Base-by-base conservation (phyloP, 2,888 invertebrate genomes). In the Macrophya alboannulata region DNA sequence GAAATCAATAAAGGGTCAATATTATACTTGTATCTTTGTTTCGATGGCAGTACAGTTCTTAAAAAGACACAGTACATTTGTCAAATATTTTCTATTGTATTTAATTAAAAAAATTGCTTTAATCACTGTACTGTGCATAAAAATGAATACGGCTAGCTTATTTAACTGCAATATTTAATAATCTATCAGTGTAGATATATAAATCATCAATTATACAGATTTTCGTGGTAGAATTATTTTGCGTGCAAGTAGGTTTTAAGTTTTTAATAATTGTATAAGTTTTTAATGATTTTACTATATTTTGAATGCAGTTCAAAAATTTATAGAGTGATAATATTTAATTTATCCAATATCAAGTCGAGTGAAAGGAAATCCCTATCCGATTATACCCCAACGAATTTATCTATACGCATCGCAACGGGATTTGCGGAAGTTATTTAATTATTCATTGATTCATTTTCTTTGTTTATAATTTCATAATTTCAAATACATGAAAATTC, bases 21-120 rank as follows among this genome's bases (percentile, higher is more conserved):
- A 17, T 68, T 8, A 68, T 68, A 15, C 15, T 37, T 6, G 37
- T 6, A 1, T 62, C 15, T 17, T 68, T 31, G 31, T 15, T 31
- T 15, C 12, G 68, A 37, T 31, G 68, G 68, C 68, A 17, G 37
- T 68, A 68, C 4, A 37, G 68, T 68, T 68, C 31, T 68, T 37
- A 68, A 68, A 68, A 37, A 31, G 3, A 68, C 10, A 31, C 37
- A 68, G 37, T 37, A 37, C 37, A 68, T 68, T 68, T 37, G 6
- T 68, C 68, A 68, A 6, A 37, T 37, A 37, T 68, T 68, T 25
- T 62, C n/a, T n/a, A n/a, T n/a, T n/a, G n/a, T 55, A 55, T n/a
- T n/a, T n/a, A n/a, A 6, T 31, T 31, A 31, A 31, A 31, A 31
- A 31, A 43, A 43, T 51, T 5, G 51, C 51, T 51, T 51, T 15